phyloP scores from a whole-genome alignment of 2,113 vertebrate genomes.

The Triplophysa dalaica region DNA sequence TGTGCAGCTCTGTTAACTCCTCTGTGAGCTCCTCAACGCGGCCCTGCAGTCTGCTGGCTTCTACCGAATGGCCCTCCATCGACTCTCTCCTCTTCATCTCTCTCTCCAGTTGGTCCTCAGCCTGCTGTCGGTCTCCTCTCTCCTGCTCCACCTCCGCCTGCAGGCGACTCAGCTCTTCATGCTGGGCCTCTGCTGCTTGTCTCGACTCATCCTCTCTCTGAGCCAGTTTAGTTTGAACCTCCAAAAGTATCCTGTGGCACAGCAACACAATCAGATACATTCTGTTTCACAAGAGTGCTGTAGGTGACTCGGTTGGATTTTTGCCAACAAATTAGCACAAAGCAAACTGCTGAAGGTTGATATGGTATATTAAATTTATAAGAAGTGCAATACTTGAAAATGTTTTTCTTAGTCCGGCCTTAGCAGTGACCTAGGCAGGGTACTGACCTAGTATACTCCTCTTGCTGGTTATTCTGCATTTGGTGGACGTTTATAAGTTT shows the following conservation, averaged over 20 bases:
- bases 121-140: slow-evolving; percentile 52
- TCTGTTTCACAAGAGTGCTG: neutral
- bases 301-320: too few species aligned
- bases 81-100: slow-evolving; percentile 58
- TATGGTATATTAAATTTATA: too few species aligned
- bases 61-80: slow-evolving; percentile 53
- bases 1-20: slow-evolving; percentile 34
- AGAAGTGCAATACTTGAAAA: too few species aligned
- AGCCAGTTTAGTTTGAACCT: slow-evolving; percentile 75
- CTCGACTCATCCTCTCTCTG: slow-evolving; percentile 78
- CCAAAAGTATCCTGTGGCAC: slow-evolving; percentile 76
- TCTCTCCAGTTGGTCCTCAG: slow-evolving; percentile 54
- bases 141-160: slow-evolving; percentile 67
- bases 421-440: neutral
- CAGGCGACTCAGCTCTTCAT: slow-evolving; percentile 62
- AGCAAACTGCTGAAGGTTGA: too few species aligned
- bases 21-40: slow-evolving; percentile 50
- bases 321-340: too few species aligned
- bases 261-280: neutral
- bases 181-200: slow-evolving; percentile 61
- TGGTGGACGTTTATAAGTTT: slow-evolving; percentile 66
- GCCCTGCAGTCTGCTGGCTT: slow-evolving; percentile 43
- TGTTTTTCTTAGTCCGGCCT: too few species aligned
- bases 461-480: slow-evolving; percentile 67
- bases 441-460: slow-evolving; percentile 79